Evolutionary conservation across 1,140 invertebrate genomes (phyloP).

Genomic region (Calephelis virginiensis): DNA sequence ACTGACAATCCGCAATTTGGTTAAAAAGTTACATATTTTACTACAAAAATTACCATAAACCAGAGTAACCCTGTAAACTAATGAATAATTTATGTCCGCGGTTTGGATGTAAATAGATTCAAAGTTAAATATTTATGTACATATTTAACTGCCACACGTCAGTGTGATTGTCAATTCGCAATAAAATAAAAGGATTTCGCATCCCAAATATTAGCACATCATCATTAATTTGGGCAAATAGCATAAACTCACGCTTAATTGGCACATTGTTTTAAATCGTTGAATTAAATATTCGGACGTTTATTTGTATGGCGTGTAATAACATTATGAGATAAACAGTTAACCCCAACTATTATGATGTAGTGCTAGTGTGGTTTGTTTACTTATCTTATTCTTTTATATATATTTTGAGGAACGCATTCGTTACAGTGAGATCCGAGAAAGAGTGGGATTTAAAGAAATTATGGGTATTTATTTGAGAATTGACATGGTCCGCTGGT

Average conservation of each 20-base stretch:
- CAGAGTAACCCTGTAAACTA: background rate
- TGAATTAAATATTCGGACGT: background rate
- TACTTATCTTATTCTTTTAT: too few species aligned
- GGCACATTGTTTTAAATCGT: background rate
- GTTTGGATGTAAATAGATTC: constrained; percentile 1
- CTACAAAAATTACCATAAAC: background rate
- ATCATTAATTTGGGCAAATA: background rate
- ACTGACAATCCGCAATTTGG: too few species aligned
- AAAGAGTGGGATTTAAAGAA: too few species aligned
- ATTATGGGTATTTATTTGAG: too few species aligned
- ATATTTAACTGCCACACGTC: background rate
- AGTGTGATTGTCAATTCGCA: background rate
- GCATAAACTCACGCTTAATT: background rate
- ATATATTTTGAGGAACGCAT: too few species aligned
- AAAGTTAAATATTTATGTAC: constrained; percentile 10
- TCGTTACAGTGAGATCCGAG: too few species aligned
- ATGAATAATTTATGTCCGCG: background rate
- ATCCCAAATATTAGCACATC: constrained; percentile 2
- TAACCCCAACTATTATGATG: too few species aligned
- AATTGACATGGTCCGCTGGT: too few species aligned
- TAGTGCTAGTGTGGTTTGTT: too few species aligned
- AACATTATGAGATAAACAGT: too few species aligned
- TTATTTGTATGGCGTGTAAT: too few species aligned
- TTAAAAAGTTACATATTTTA: too few species aligned
- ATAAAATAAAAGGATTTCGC: background rate